These are phyloP conservation scores for Psephotus haematonotus DNA, from an alignment of 2,113 vertebrate genomes.

Conservation along the genomic window DNA sequence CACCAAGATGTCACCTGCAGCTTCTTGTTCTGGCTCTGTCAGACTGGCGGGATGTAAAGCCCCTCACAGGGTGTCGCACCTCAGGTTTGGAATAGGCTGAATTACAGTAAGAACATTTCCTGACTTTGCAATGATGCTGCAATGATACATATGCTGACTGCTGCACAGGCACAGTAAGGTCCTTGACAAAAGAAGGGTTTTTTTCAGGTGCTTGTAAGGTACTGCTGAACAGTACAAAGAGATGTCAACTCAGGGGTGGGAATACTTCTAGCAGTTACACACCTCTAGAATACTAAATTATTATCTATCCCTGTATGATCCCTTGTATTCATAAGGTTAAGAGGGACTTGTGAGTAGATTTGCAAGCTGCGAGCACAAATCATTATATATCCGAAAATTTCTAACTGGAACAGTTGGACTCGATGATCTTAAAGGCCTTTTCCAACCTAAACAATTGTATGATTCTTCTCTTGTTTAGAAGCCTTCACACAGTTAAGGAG, in stretches of 20 bases:
- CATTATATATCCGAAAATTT: background rate
- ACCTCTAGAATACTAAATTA: background rate
- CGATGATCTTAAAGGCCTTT: background rate
- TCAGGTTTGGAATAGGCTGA: background rate
- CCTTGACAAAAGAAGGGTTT: fast-evolving
- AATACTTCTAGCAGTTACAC: background rate
- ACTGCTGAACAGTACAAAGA: background rate
- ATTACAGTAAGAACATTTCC: background rate
- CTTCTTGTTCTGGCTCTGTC: background rate
- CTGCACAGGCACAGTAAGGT: background rate
- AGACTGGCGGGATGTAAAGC: background rate
- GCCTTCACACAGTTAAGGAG: background rate
- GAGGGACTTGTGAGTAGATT: background rate
- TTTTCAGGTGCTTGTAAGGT: background rate
- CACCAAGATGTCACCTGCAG: background rate
- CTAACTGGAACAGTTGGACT: background rate
- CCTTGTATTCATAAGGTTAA: background rate
- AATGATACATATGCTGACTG: background rate
- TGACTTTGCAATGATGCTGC: background rate
- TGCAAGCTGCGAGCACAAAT: background rate
- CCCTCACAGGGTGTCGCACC: background rate
- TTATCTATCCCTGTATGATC: background rate
- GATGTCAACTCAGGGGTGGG: background rate
- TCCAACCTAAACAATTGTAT: background rate
- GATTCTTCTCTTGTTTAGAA: background rate